Evolutionary conservation across 2,888 invertebrate species (phyloP), one percentile per base, ranked within the genome.

Genomic region (Conistra vaccinii): DNA sequence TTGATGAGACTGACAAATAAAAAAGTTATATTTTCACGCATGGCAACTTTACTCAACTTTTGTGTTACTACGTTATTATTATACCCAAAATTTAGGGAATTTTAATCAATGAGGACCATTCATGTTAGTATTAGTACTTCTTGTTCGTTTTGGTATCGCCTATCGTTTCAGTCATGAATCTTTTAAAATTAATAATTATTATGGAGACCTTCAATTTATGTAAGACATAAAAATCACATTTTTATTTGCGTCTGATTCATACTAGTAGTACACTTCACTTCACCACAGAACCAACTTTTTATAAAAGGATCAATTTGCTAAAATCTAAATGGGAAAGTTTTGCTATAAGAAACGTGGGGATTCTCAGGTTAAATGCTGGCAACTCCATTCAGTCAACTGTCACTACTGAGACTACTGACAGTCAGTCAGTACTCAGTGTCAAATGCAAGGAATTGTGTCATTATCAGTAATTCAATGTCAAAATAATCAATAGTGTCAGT

Each of bases 401-500:
- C 71, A 78, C 26, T 53, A 60, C 35, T 35, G 35, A 35, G n/a
- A 76, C 32, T 45, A 35, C 14, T 55, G n/a, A 26, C n/a, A n/a
- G n/a, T n/a, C 42, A 32, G 29, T 5, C 14, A 23, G 26, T 14
- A 17, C 14, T 26, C 26, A 32, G 23, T 51, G 29, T 29, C 51
- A 39, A 66, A 32, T 48, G 26, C 12, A 7, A 4, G 12, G 7
- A 45, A 63, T 4, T 69, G 20, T 67, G n/a, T 66, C 42, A 68
- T 0, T 57, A 57, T 66, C 42, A 68, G 0, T 57, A 57, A 14
- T 29, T 20, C 51, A 75, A 57, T 69, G 58, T 69, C 76, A 76
- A 78, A 69, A n/a, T 78, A 76, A 60, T 78, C 26, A 60, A 57
- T 74, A 26, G 26, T 62, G 39, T 42, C 42, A 42, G 42, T 51